Base-by-base conservation (phyloP, 2,113 vertebrate genomes). In the Anhinga anhinga region DNA sequence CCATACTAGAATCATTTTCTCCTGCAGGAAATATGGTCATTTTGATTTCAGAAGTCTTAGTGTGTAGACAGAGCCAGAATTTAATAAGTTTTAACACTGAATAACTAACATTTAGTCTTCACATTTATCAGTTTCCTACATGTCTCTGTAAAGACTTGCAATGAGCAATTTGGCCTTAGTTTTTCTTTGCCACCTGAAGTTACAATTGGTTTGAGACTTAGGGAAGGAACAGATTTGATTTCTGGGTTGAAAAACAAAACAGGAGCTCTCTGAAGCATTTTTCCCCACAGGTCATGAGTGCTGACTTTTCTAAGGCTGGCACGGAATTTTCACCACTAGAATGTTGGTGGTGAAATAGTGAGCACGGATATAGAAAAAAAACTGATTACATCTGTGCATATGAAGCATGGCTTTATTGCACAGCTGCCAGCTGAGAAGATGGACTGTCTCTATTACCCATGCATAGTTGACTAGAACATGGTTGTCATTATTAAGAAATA, bases 31-130 rank as follows among this genome's bases (percentile, higher is more conserved):
- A 82, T 93, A 79, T 21, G 5, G 3, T 69, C 71, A 56, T 96
- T 95, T 93, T 53, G 69, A 87, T 94, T 95, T 95, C 65, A 78
- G 25, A 42, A 86, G 25, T 69, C 55, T 73, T 96, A 88, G 42
- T 70, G 62, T 32, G 61, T 72, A 65, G 66, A 71, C 65, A 91
- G 71, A 94, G 44, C 11, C 69, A 93, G 40, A 59, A 61, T 94
- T 95, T 55, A 30, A 5, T 47, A 47, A 61, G 61, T 94, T 96
- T 58, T 96, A 93, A 56, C 32, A 32, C 32, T 44, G 74, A 73
- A 70, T 88, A 93, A 53, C 36, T 89, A 69, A 49, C 30, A 3
- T 55, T 38, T 25, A 63, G 20, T 82, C 76, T 81, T 84, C 30
- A 23, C 34, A 18, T 63, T 67, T 96, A 56, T 3, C 55, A 22